A percentile compares a stretch with the other conserved stretches of the same genome.
These are phyloP conservation scores for Silurus asotus DNA, from an alignment of 2,113 vertebrate genomes.

Conservation along the genomic window DNA sequence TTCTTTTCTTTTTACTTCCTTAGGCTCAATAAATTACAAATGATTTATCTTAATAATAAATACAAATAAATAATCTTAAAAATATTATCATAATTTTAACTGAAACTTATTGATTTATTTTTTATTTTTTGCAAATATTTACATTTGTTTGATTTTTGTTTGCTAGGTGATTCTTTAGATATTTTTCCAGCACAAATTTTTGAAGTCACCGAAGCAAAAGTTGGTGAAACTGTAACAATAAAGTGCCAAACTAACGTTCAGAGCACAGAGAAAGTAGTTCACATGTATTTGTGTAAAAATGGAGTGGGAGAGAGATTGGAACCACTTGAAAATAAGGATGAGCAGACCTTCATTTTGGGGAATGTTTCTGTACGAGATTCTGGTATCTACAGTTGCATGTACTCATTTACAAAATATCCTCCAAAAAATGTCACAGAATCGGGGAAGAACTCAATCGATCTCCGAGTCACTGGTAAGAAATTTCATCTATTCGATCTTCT, in stretches of 20 bases:
- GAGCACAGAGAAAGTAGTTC: not conserved
- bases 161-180: not conserved
- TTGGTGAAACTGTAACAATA: not conserved
- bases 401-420: too few species aligned
- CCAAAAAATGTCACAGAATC: too few species aligned
- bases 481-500: too few species aligned
- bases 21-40: not conserved
- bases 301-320: not conserved
- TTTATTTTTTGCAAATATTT: too few species aligned
- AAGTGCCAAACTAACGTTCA: not conserved
- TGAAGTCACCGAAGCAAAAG: not conserved
- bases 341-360: too few species aligned
- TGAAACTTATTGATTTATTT: not conserved
- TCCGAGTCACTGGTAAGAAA: too few species aligned
- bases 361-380: too few species aligned
- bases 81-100: not conserved
- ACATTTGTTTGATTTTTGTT: not conserved
- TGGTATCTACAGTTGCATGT: too few species aligned
- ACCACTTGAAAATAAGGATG: not conserved
- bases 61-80: too few species aligned
- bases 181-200: not conserved
- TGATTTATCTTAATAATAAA: not conserved
- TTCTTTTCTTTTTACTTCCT: not conserved
- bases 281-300: constrained; percentile 26
- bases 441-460: too few species aligned